Evolutionary conservation across 2,888 invertebrate species (phyloP), one percentile per base, ranked within the genome.

Genomic region (Scaptomyza reducta): DNA sequence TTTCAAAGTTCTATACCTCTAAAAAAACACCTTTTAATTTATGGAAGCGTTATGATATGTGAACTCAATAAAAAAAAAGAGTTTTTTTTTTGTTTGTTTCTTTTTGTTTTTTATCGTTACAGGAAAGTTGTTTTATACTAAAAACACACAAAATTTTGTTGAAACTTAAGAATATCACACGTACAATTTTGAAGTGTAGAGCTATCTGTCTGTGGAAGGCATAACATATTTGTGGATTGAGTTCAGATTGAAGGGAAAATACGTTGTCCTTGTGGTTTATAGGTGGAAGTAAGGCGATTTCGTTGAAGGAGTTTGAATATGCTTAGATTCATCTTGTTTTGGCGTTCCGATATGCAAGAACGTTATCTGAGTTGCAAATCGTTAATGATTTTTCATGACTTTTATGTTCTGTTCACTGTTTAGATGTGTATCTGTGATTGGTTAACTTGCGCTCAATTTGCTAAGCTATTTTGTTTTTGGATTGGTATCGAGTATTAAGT

Each of bases 401-500:
- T 6, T n/a, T 35, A 6, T 14, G 0, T 14, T 14, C 14, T 38
- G 38, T 38, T 38, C 14, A 7, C 14, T 16, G 16, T 6, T 51
- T 29, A 6, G 16, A 4, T 16, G 11, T 16, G 41, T 29, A 35
- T 10, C 11, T 10, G 16, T 14, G n/a, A 11, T 14, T 25, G n/a
- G 10, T 6, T 16, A 29, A 11, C 27, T 40, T 25, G 13, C 16
- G 13, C 13, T 29, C 13, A 16, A 41, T 29, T 47, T 66, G 51
- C 56, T 45, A 46, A 42, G 66, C 65, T 47, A 35, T 31, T 10
- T 29, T 29, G 31, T 22, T 38, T n/a, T 27, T 47, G n/a, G 5
- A 25, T 14, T 18, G 3, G 22, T 18, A 6, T 22, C 22, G 35
- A 14, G 18, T n/a, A 31, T 25, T 57, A n/a, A 10, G 9, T 38